Conservation (phyloP, 2,888 invertebrate species). For the Subacronicta megacephala region DNA sequence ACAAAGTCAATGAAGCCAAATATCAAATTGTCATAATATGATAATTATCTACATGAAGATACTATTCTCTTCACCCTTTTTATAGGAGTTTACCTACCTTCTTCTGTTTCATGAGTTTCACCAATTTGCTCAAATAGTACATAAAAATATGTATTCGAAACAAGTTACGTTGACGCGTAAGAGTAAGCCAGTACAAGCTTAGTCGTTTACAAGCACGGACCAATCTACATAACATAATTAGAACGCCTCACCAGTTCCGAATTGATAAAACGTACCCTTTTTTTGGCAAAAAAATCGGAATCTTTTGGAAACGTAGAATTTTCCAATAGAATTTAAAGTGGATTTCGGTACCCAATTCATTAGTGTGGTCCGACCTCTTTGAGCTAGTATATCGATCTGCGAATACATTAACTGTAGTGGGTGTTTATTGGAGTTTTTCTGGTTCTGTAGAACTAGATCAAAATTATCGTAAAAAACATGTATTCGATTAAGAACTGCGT, state of each 20-base stretch:
- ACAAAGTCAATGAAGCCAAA: too few species aligned
- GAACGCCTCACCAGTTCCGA: conserved; percentile 41
- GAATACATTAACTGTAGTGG: conserved; percentile 28
- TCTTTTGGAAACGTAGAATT: conserved; percentile 45
- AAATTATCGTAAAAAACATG: too few species aligned
- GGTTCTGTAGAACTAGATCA: not conserved
- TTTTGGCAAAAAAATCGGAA: conserved; percentile 44
- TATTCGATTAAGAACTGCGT: too few species aligned
- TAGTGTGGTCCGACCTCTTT: conserved; percentile 38
- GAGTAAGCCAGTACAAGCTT: conserved; percentile 1
- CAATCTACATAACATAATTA: conserved; percentile 64
- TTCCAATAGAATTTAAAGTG: conserved; percentile 60
- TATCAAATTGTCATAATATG: too few species aligned
- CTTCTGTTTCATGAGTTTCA: too few species aligned
- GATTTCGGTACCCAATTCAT: conserved; percentile 57
- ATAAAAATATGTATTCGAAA: not conserved
- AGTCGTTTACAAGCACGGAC: conserved; percentile 26
- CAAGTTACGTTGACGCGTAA: conserved; percentile 24
- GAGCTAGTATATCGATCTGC: conserved; percentile 20
- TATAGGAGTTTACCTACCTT: too few species aligned
- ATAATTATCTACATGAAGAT: too few species aligned
- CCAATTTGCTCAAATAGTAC: too few species aligned
- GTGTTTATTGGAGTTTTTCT: conserved; percentile 15
- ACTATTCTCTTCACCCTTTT: too few species aligned
- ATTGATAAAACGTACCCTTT: conserved; percentile 60